phyloP scores from a whole-genome alignment of 2,113 vertebrate species.

The Cyprinus carpio region DNA sequence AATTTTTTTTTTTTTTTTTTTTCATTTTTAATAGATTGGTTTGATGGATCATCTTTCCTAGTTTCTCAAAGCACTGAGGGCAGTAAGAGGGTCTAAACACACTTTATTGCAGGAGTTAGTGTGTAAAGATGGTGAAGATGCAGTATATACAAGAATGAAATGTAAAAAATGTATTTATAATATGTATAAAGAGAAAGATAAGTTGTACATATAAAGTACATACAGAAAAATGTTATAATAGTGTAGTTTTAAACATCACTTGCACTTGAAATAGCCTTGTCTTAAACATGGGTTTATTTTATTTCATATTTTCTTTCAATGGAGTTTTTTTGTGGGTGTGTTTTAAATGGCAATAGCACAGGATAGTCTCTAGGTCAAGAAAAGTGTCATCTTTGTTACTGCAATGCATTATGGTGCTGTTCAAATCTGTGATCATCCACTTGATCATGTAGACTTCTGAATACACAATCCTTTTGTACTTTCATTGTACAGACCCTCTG shows the following conservation, averaged over 20 bases:
- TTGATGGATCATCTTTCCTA: neutral
- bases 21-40: neutral
- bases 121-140: neutral
- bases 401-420: conserved; percentile 21
- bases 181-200: conserved; percentile 36
- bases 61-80: neutral
- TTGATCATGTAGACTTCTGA: neutral
- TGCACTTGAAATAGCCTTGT: conserved; percentile 6
- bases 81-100: neutral
- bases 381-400: neutral
- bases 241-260: conserved; percentile 45
- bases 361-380: neutral
- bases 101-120: neutral
- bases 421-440: neutral
- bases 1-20: neutral
- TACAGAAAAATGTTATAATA: conserved; percentile 26
- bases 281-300: neutral
- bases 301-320: neutral
- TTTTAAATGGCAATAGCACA: neutral
- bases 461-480: conserved; percentile 8
- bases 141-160: neutral
- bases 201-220: conserved; percentile 48
- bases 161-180: conserved; percentile 44
- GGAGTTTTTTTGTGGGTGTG: neutral
- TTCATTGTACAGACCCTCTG: neutral